Conservation (phyloP, 2,797 vertebrate genomes). For the Huso huso region DNA sequence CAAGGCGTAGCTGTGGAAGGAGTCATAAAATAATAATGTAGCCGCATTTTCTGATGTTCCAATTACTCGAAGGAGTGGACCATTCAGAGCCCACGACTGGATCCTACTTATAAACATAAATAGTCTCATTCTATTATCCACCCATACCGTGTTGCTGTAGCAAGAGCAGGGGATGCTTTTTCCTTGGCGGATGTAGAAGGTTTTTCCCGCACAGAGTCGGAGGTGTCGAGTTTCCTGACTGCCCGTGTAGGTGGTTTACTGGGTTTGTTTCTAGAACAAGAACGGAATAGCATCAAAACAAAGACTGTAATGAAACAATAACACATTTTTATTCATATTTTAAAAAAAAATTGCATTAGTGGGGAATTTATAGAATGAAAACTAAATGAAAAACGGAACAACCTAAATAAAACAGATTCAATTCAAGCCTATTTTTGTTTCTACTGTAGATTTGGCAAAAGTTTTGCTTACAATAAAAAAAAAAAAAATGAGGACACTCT, state of each 20-base stretch:
- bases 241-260: slow-evolving; percentile 81
- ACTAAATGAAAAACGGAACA: background rate
- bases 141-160: slow-evolving; percentile 50
- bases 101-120: too few relatives aligned
- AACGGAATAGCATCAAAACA: background rate
- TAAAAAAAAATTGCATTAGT: slow-evolving; percentile 28
- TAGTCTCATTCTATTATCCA: background rate
- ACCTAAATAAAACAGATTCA: background rate
- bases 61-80: too few relatives aligned
- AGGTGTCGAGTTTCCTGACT: slow-evolving; percentile 60
- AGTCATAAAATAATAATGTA: too few relatives aligned
- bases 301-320: too few relatives aligned
- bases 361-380: background rate
- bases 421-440: too few relatives aligned
- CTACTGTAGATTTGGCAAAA: too few relatives aligned
- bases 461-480: too few relatives aligned
- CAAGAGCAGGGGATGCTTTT: slow-evolving; percentile 29
- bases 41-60: too few relatives aligned
- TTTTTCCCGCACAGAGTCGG: slow-evolving; percentile 53
- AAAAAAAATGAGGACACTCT: too few relatives aligned
- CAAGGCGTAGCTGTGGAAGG: too few relatives aligned
- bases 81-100: too few relatives aligned
- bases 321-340: too few relatives aligned
- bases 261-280: slow-evolving; percentile 67
- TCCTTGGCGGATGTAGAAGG: slow-evolving; percentile 44